A percentile compares a stretch with the other conserved stretches of the same genome.
Evolutionary conservation across 2,888 invertebrate genomes (phyloP).

Genomic region (Drosophila atripex): DNA sequence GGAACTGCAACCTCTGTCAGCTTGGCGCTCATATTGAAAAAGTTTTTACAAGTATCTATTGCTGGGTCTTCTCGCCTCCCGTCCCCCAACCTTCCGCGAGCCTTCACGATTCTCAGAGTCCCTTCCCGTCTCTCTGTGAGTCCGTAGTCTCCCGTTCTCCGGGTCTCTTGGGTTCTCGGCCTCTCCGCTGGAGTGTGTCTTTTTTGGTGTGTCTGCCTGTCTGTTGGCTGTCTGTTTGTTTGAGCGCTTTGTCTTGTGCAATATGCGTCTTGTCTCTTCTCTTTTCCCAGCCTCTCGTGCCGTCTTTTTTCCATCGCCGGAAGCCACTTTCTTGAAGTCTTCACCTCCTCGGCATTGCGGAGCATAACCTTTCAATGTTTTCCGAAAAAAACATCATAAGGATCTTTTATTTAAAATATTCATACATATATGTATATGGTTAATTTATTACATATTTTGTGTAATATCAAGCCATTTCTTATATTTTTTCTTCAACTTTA

Average conservation of each 20-base stretch:
- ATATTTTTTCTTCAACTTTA: too few relatives aligned
- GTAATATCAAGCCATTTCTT: too few relatives aligned
- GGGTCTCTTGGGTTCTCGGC: neutral
- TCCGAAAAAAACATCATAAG: neutral
- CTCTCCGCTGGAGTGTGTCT: slow-evolving; percentile 14
- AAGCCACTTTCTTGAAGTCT: neutral
- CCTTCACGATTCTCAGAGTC: neutral
- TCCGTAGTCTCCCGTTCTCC: neutral
- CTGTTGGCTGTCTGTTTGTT: slow-evolving; percentile 55
- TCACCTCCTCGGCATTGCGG: neutral
- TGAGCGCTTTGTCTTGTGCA: slow-evolving; percentile 62
- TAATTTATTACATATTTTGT: too few relatives aligned
- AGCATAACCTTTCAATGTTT: neutral
- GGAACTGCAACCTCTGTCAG: neutral
- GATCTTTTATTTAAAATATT: neutral
- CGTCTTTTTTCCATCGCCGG: slow-evolving; percentile 2
- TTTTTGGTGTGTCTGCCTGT: slow-evolving; percentile 40
- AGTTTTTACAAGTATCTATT: slow-evolving; percentile 66
- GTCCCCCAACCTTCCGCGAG: neutral
- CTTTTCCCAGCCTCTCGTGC: neutral
- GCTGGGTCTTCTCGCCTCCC: slow-evolving; percentile 39
- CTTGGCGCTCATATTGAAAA: slow-evolving; percentile 64
- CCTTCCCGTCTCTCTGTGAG: neutral
- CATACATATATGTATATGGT: too few relatives aligned
- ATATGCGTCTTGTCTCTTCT: slow-evolving; percentile 70